Evolutionary conservation across 2,797 vertebrate species (phyloP), one percentile per base, ranked within the genome.

Genomic region (Myotis myotis): DNA sequence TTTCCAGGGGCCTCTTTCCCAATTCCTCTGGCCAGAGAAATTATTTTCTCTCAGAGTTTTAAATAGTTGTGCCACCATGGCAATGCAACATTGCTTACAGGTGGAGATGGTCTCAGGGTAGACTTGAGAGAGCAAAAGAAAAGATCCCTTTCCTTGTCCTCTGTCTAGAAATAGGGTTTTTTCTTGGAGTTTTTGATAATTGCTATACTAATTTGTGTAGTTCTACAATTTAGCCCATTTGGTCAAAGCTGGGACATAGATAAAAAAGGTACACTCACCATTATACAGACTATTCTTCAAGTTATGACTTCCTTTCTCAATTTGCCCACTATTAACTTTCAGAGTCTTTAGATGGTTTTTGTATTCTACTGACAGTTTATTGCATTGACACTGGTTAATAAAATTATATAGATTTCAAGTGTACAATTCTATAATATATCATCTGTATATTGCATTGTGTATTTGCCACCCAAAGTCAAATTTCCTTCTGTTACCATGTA

Each of bases 11-110:
- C 7, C 49, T 72, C 57, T 55, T 76, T 62, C 25, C n/a, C 22
- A 88, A 76, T 74, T 91, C 44, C 49, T 82, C 44, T 89, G 38
- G 64, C 20, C 30, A 95, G 20, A 90, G 41, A 95, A 49, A 80
- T 13, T 22, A 25, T 82, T 84, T 91, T 75, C n/a, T 41, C 60
- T 83, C 72, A 75, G 16, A 62, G 62, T 76, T 80, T 51, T 41
- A 89, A 89, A 23, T 51, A 23, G 17, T 23, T 38, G 28, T 84
- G 57, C 41, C 19, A 64, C 22, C 66, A 89, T 11, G 60, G 33
- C 23, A 90, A 90, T 62, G 38, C 17, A 87, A 88, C 55, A 20
- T 75, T 47, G 28, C 87, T 86, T 82, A 57, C 1, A 72, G 76
- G 7, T 20, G 0, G 28, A 80, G 8, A 60, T 28, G 13, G 36